Conservation (phyloP, 2,113 vertebrate species). For the Sakesphorus luctuosus region DNA sequence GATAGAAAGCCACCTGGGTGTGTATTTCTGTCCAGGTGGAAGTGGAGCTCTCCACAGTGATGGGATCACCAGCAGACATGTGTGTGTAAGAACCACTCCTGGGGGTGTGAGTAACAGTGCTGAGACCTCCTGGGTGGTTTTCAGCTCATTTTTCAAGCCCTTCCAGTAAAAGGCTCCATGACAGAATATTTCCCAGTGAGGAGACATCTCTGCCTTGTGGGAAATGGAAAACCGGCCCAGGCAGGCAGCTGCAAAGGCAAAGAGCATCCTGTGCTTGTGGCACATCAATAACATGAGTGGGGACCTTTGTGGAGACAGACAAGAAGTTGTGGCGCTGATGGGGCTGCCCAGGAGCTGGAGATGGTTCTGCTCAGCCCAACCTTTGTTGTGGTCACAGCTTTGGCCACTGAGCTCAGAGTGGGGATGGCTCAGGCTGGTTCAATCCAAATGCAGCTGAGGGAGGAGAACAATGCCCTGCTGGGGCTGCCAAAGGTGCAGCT, state of each 20-base stretch:
- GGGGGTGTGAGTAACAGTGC: not conserved
- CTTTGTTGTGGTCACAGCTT: conserved; percentile 11
- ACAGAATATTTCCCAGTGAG: not conserved
- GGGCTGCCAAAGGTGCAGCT: conserved; percentile 23
- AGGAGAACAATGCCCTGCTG: conserved; percentile 3
- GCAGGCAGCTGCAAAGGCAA: conserved; percentile 21
- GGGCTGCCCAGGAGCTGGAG: conserved; percentile 17
- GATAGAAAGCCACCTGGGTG: not conserved
- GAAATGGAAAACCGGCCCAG: conserved; percentile 14
- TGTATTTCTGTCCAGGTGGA: not conserved
- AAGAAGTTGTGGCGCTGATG: conserved; percentile 23
- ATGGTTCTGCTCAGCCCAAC: conserved; percentile 13
- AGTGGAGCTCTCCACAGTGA: not conserved
- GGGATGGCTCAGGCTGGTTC: conserved; percentile 8
- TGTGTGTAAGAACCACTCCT: not conserved
- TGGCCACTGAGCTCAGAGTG: not conserved
- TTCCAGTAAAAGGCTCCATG: not conserved
- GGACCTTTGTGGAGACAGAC: conserved; percentile 63
- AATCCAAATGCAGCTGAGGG: not conserved
- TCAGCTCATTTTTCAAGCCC: not conserved
- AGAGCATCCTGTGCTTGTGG: conserved; percentile 2
- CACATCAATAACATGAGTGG: conserved; percentile 38
- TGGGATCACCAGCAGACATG: not conserved
- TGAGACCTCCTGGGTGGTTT: not conserved
- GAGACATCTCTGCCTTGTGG: not conserved